A percentile compares a stretch with the other conserved stretches of the same genome.
phyloP scores from a whole-genome alignment of 2,113 vertebrate species.

The Okapia johnstoni region DNA sequence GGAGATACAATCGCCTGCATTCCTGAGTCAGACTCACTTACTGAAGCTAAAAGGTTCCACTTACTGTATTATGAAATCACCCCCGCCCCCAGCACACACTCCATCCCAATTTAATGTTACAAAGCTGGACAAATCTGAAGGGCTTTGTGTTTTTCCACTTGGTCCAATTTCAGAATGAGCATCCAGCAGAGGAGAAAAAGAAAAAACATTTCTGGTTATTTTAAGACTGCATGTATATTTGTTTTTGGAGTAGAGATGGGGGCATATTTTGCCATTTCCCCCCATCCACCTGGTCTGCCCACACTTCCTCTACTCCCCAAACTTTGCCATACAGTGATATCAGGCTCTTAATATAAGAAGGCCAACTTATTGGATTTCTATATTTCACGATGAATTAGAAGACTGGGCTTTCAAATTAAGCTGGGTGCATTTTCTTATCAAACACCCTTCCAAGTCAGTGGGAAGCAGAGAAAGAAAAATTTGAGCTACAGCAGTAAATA shows the following conservation, averaged over 20 bases:
- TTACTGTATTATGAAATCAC: slow-evolving; percentile 57
- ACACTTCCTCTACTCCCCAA: not conserved
- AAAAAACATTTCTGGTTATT: not conserved
- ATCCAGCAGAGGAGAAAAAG: not conserved
- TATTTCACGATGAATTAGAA: not conserved
- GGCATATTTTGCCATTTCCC: not conserved
- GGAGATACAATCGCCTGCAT: slow-evolving; percentile 76
- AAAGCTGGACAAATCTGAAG: slow-evolving; percentile 37
- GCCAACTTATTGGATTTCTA: not conserved
- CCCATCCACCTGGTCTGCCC: not conserved
- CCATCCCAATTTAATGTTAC: slow-evolving; percentile 26
- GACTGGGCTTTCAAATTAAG: not conserved
- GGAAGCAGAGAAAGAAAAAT: not conserved
- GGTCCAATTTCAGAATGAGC: slow-evolving; percentile 40
- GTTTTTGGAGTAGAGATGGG: not conserved
- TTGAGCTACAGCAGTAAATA: not conserved
- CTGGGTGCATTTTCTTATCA: not conserved
- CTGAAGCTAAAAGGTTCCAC: slow-evolving; percentile 74
- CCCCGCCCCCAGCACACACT: not conserved
- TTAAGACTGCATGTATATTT: not conserved
- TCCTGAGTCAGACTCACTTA: slow-evolving; percentile 74
- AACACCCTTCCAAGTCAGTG: not conserved
- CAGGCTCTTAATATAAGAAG: not conserved
- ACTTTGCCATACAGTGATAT: not conserved
- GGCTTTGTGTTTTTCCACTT: slow-evolving; percentile 58